Evolutionary conservation across 2,888 invertebrate species (phyloP), one percentile per base, ranked within the genome.

Genomic region (Drosophila barbarae): DNA sequence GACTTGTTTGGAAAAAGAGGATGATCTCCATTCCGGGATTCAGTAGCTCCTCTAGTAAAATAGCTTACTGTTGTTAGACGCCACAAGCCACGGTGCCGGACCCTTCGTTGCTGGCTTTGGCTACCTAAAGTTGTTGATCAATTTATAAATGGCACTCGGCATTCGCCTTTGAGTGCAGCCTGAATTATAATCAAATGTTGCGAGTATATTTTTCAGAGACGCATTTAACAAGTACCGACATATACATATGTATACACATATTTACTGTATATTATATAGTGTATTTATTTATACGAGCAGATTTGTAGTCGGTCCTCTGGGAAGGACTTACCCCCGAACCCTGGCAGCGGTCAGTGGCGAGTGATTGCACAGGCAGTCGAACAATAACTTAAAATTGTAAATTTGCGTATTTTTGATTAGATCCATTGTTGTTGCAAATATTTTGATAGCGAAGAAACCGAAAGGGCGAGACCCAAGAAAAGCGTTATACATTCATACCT

Each of bases 121-220:
- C 63, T 64, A 63, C 73, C 67, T 63, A 41, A 68, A 60, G 53
- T 67, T 83, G 77, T 76, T 74, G 65, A 73, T 47, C 60, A 52
- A 69, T 76, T 63, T 73, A 59, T 65, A 46, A 54, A 57, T 30
- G 39, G 64, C 64, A 56, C 26, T 26, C 44, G 44, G 28, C 44
- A 46, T 35, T 51, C 26, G 47, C 51, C 60, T 38, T 58, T 12
- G 46, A 60, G 32, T 56, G 70, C 64, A 66, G 66, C 66, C 53
- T 60, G 47, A 68, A 66, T 67, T 52, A 65, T 58, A 71, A 49
- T 69, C 41, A 53, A 51, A 69, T 66, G 69, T 75, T 75, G 73
- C 81, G 71, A 73, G 69, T 77, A 81, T 79, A 82, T 79, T 70
- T 78, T 81, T 84, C 84, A 84, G 84, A 82, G 67, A 84, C 79